Evolutionary conservation across 2,113 vertebrate genomes (phyloP), one percentile per base, ranked within the genome.

Genomic region (Atrichornis clamosus): DNA sequence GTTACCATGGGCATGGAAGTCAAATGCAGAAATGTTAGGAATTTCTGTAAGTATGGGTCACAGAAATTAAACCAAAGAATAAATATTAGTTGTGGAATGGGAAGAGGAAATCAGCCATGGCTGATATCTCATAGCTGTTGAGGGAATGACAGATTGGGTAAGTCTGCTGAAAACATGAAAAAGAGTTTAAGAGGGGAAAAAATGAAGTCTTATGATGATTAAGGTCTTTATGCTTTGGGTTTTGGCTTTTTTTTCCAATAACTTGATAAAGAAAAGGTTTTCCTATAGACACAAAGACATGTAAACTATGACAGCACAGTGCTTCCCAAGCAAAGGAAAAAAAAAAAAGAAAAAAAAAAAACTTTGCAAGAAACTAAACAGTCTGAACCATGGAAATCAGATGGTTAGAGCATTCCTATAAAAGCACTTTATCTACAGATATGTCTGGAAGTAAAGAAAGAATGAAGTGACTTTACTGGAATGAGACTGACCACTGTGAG

Each of bases 31-130:
- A 98, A 98, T 98, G 98, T 98, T 97, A 97, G 97, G 98, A 98
- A 98, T 98, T 98, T 98, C 98, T 98, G 88, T 98, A 98, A 96
- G 98, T 98, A 98, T 97, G 97, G 98, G 98, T 98, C 98, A 98
- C 96, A 98, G 97, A 98, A 98, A 98, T 98, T 98, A 98, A 98
- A 98, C 91, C 95, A 97, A 98, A 98, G 97, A 98, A 97, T 98
- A 98, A 98, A 98, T 98, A 98, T 98, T 98, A 97, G 97, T 97
- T 97, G 95, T 98, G 98, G 97, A 98, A 98, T 98, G 98, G 97
- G 96, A 98, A 97, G 97, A 97, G 97, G 97, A 97, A 96, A 96
- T 97, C 97, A 98, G 98, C 96, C 97, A 90, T 68, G 84, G 97
- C 96, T 97, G 97, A 96, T 93, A 97, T 88, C 96, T 96, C 95